Percentiles rank a stretch among this genome's conserved stretches.
Evolutionary conservation across 2,797 vertebrate genomes (phyloP).

Genomic region (Eidolon dupreanum): DNA sequence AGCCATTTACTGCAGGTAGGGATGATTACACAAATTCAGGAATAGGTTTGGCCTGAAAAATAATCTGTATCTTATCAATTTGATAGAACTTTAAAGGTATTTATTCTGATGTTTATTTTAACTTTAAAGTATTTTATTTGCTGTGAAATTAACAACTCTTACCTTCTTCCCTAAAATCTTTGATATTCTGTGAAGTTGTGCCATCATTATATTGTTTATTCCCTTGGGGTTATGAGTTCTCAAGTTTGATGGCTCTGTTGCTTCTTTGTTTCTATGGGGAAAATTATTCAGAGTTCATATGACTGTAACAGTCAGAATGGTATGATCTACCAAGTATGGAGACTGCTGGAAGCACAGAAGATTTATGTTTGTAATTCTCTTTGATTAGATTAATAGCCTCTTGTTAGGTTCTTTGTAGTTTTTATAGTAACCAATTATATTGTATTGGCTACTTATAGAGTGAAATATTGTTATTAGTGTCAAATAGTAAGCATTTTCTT

Average conservation of each 20-base stretch:
- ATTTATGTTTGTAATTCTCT: neutral
- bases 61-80: neutral
- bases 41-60: no score
- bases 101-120: neutral
- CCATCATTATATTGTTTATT: neutral
- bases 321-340: neutral
- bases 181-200: neutral
- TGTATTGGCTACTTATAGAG: neutral
- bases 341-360: neutral
- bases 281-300: neutral
- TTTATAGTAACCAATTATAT: neutral
- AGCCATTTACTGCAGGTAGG: no score
- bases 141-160: neutral
- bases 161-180: neutral
- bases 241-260: constrained; percentile 3
- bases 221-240: neutral
- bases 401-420: neutral
- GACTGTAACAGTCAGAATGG: constrained; percentile 27
- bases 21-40: no score
- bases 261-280: neutral
- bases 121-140: neutral
- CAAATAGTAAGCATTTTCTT: neutral
- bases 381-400: neutral
- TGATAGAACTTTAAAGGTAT: neutral
- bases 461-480: constrained; percentile 12